phyloP scores from a whole-genome alignment of 2,797 vertebrate species.

The Rhinogobio ventralis region DNA sequence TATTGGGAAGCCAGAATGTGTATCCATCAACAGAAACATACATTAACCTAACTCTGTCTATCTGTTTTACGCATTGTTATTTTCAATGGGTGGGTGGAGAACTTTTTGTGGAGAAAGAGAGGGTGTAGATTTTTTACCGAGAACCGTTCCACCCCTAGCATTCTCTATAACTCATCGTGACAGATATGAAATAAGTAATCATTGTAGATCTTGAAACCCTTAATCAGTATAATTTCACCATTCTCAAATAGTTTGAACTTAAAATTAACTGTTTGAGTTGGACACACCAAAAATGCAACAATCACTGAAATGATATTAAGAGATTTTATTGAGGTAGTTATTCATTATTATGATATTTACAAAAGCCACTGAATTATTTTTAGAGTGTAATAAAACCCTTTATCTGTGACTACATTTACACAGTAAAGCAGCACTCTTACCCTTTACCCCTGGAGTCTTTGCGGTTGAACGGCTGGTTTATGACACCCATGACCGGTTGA shows the following conservation, averaged over 20 bases:
- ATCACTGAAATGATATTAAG: background rate
- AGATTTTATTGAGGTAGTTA: background rate
- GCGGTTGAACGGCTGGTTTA: slow-evolving; percentile 88
- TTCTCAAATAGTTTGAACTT: background rate
- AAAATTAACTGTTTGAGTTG: background rate
- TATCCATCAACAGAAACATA: too few relatives aligned
- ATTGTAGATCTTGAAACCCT: too few relatives aligned
- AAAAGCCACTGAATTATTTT: background rate
- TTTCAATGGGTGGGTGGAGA: too few relatives aligned
- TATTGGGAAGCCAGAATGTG: too few relatives aligned
- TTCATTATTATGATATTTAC: background rate
- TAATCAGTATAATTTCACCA: too few relatives aligned
- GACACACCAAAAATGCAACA: too few relatives aligned
- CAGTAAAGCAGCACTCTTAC: slow-evolving; percentile 61
- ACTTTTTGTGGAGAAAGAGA: too few relatives aligned
- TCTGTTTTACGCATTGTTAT: too few relatives aligned
- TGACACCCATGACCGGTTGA: slow-evolving; percentile 88
- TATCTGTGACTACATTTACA: background rate
- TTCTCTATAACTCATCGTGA: too few relatives aligned
- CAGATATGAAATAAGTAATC: background rate
- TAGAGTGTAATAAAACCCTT: background rate
- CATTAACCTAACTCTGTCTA: too few relatives aligned
- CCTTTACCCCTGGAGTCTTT: slow-evolving; percentile 73
- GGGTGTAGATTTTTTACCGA: too few relatives aligned
- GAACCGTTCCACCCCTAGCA: too few relatives aligned